These are phyloP conservation scores for Chaetophractus vellerosus DNA, from an alignment of 2,797 vertebrate genomes.

Conservation along the genomic window DNA sequence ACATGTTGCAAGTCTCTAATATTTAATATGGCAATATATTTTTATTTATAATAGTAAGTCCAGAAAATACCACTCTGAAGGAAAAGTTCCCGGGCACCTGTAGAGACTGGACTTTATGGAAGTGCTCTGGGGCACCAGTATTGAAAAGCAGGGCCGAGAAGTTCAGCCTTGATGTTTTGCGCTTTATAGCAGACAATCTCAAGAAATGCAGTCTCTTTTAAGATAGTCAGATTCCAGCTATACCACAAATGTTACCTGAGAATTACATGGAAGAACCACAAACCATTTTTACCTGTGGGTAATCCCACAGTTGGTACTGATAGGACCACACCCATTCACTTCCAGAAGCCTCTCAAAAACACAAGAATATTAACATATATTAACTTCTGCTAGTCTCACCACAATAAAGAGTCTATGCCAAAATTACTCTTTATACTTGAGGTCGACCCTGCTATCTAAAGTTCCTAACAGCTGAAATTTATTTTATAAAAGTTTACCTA, in stretches of 20 bases:
- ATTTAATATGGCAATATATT: background rate
- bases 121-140: background rate
- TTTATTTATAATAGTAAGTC: constrained; percentile 5
- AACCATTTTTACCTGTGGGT: background rate
- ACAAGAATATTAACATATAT: background rate
- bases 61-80: constrained; percentile 63
- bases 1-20: constrained; percentile 19
- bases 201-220: constrained; percentile 27
- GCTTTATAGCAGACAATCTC: background rate
- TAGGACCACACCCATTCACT: background rate
- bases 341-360: background rate
- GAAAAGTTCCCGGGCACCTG: background rate
- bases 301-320: constrained; percentile 11
- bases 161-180: background rate
- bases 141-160: constrained; percentile 41
- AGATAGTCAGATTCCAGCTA: constrained; percentile 34
- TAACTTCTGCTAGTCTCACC: constrained; percentile 16
- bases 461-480: constrained; percentile 1
- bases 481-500: constrained; percentile 7
- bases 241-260: background rate
- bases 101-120: constrained; percentile 1
- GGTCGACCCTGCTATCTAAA: background rate
- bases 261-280: constrained; percentile 40
- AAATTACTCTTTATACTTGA: background rate
- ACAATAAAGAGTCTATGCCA: background rate